phyloP scores from a whole-genome alignment of 2,113 vertebrate genomes.

The Clarias macrocephalus region DNA sequence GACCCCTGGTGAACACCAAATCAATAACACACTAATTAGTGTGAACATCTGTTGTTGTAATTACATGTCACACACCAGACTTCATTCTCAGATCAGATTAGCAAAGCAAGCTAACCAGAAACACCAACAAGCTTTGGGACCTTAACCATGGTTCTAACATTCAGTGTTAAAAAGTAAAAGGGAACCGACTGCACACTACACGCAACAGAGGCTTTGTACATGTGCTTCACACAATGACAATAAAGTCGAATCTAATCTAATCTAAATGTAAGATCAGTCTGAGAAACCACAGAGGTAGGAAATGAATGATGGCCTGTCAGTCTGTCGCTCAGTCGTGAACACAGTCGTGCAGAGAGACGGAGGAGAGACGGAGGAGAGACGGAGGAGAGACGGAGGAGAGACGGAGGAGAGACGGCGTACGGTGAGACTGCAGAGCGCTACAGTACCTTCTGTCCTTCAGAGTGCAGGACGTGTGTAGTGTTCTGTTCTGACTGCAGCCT shows the following conservation, averaged over 20 bases:
- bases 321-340: not conserved
- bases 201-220: no score
- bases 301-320: not conserved
- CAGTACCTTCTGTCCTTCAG: not conserved
- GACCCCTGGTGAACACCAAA: not conserved
- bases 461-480: not conserved
- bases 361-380: not conserved
- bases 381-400: not conserved
- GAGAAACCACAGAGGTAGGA: no score
- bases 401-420: not conserved
- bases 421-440: not conserved
- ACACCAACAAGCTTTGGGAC: no score
- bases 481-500: not conserved
- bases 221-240: no score
- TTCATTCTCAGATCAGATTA: no score
- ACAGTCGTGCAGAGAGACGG: not conserved
- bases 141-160: no score
- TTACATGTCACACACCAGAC: not conserved
- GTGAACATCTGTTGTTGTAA: not conserved
- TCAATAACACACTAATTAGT: not conserved
- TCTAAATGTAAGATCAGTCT: no score
- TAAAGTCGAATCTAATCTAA: no score
- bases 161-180: no score
- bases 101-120: no score
- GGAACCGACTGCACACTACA: no score